phyloP scores from a whole-genome alignment of 2,797 vertebrate genomes.

The Galagoides demidoff region DNA sequence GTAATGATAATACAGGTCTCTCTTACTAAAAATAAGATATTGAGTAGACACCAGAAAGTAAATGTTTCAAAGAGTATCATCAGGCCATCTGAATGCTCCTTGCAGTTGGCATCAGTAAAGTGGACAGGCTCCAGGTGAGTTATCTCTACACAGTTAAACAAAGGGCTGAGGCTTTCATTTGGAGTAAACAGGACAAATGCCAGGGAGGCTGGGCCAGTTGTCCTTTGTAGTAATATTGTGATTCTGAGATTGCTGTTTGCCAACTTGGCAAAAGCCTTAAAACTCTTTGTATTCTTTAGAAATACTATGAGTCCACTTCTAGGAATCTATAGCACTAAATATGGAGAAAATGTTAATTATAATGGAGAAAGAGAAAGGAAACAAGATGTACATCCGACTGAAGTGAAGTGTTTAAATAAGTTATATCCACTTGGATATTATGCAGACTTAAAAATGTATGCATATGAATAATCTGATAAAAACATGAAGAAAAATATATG shows the following conservation, averaged over 20 bases:
- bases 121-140: not conserved
- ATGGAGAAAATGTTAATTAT: not conserved
- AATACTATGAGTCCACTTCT: not conserved
- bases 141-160: not conserved
- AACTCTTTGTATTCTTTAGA: not conserved
- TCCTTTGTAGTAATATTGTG: not conserved
- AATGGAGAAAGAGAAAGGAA: slow-evolving; percentile 11
- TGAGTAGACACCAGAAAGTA: not conserved
- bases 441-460: not conserved
- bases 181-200: not conserved
- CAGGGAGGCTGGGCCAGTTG: not conserved
- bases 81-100: not conserved
- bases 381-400: not conserved
- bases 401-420: slow-evolving; percentile 35
- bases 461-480: not conserved
- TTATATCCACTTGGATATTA: not conserved
- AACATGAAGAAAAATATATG: not conserved
- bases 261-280: not conserved
- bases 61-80: not conserved
- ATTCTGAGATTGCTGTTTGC: not conserved
- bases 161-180: not conserved
- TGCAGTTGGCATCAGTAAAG: not conserved
- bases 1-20: not conserved
- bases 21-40: not conserved
- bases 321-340: not conserved